Evolutionary conservation across 1,140 invertebrate genomes (phyloP), one percentile per base, ranked within the genome.

Genomic region (Hetaerina americana): DNA sequence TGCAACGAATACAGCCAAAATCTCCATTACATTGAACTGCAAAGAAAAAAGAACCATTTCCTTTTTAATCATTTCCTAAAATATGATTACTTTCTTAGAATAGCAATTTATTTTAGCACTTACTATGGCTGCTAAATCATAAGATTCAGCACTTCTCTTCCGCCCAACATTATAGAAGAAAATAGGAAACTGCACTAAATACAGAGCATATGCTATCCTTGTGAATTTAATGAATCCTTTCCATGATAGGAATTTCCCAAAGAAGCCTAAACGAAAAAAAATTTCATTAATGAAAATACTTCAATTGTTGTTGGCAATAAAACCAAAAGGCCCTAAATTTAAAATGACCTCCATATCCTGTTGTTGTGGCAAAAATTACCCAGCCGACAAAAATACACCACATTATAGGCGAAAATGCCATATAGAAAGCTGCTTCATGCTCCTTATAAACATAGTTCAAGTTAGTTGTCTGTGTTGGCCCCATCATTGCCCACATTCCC

Each of bases 321-420:
- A 57, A 12, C 10, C 2, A 5, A 1, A 5, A 1, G 15, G 10
- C 10, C 15, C 6, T 5, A 5, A 68, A 26, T n/a, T 25, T 68
- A 27, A 40, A 57, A 70, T 75, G 74, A 79, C 79, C 77, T 75
- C 75, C 78, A 74, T 88, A 85, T 74, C 85, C 86, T 66, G 85
- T 86, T 12, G 22, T 22, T 18, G 70, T 89, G 85, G 0, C 85
- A 82, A 88, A 85, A 5, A 87, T 84, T 6, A 88, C 81, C 89
- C 89, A 91, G 24, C 82, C 81, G 76, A 90, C 89, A 69, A 87
- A 80, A 10, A 84, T 79, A 75, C 88, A 90, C 88, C 88, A 90
- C 8, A 85, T 83, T 66, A 91, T 88, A 0, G 89, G 89, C 26
- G 88, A 85, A 76, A 90, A 88, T 18, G 89, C 88, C 28, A 89